Evolutionary conservation across 2,113 vertebrate species (phyloP), one percentile per base, ranked within the genome.

Genomic region (Vimba vimba): DNA sequence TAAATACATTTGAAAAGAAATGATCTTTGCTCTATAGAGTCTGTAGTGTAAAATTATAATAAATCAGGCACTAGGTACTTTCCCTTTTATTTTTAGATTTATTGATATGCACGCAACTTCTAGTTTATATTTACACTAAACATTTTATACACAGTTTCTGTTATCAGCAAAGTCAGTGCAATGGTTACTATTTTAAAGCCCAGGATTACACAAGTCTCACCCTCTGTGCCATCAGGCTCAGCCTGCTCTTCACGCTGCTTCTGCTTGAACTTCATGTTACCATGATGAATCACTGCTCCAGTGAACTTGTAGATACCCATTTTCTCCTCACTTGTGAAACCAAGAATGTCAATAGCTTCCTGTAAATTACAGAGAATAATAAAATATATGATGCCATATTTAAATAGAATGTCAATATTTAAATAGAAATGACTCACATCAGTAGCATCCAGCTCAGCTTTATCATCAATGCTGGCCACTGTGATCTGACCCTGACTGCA

Each of bases 401-500:
- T 47, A 21, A 21, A 21, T 6, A 57, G 12, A 47, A 47, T 7
- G 1, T 43, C 39, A 47, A 15, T 75, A 25, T 6, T n/a, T 1
- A 57, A 52, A 43, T 7, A 68, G 39, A 6, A 57, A 57, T 50
- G 11, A 39, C 95, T 95, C 91, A 97, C 96, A 92, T 97, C 96
- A 45, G 96, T 97, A 0, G 96, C 96, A 90, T 96, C 95, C 75
- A 97, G 7, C 82, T 97, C 96, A 59, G 96, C 96, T 75, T 95
- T 92, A 80, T 97, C 96, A 90, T 97, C 90, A 86, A 97, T 97
- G 86, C 96, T 97, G 84, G 95, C 78, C 52, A 97, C 96, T 23
- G 87, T 93, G 88, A 97, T 95, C 78, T 97, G 96, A 5, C 96
- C 96, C 91, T 96, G 95, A 89, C 96, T 96, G 87, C 96, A 91